Evolutionary conservation across 2,888 invertebrate genomes (phyloP).

Genomic region (Leucophenga montana): DNA sequence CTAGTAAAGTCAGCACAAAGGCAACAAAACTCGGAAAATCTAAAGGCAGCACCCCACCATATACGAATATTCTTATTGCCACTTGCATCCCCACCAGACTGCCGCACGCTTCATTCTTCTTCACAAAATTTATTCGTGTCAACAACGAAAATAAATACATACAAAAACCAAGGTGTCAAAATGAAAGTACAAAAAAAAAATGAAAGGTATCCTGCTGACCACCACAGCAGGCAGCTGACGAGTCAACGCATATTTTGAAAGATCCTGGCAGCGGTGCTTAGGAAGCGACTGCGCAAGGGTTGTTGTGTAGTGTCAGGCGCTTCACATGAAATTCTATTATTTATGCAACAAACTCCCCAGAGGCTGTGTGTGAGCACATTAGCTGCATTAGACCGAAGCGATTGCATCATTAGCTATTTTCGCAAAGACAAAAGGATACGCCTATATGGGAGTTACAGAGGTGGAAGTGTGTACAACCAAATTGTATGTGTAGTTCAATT

Average conservation of each 20-base stretch:
- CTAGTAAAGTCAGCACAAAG: not conserved
- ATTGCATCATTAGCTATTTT: slow-evolving; percentile 8
- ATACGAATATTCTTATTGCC: too few relatives aligned
- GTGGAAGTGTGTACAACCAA: too few relatives aligned
- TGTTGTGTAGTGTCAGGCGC: too few relatives aligned
- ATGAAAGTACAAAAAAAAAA: slow-evolving; percentile 13
- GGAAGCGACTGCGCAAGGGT: not conserved
- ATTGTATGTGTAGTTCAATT: too few relatives aligned
- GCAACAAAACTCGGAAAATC: too few relatives aligned
- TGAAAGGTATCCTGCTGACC: slow-evolving; percentile 6
- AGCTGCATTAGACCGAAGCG: slow-evolving; percentile 5
- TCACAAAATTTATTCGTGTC: slow-evolving; percentile 13
- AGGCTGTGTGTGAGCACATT: not conserved
- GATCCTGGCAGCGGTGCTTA: not conserved
- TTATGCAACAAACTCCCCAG: slow-evolving; percentile 16
- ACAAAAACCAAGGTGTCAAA: slow-evolving; percentile 16
- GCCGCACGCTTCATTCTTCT: too few relatives aligned
- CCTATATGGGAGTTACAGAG: too few relatives aligned
- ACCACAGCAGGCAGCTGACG: slow-evolving; percentile 3
- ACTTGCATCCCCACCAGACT: too few relatives aligned
- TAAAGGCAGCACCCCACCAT: too few relatives aligned
- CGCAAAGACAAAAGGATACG: too few relatives aligned
- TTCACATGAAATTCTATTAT: slow-evolving; percentile 9
- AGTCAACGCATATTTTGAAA: not conserved
- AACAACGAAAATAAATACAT: not conserved